phyloP scores from a whole-genome alignment of 2,888 invertebrate genomes.

The Diachrysia chrysitis region DNA sequence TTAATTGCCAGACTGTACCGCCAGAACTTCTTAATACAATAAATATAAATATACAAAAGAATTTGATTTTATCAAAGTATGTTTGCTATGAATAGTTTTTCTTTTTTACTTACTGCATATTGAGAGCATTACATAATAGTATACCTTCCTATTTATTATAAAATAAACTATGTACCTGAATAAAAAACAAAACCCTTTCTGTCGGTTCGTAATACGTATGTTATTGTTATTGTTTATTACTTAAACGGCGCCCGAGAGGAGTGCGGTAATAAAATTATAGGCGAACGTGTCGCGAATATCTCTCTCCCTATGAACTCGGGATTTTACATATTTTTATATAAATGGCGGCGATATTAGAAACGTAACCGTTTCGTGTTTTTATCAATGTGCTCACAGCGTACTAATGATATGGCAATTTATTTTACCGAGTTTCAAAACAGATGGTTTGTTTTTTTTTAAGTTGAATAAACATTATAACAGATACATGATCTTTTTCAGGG shows the following conservation, averaged over 20 bases:
- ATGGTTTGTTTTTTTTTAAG: background rate
- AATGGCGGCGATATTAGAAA: background rate
- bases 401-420: background rate
- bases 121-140: too few species aligned
- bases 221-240: constrained; percentile 44
- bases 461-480: too few species aligned
- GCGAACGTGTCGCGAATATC: constrained; percentile 47
- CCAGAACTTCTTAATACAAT: too few species aligned
- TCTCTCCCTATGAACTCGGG: constrained; percentile 7
- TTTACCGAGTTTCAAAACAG: background rate
- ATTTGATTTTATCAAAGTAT: too few species aligned
- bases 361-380: background rate
- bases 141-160: too few species aligned
- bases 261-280: constrained; percentile 50
- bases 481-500: too few species aligned
- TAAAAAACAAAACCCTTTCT: constrained; percentile 21
- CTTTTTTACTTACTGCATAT: too few species aligned
- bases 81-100: too few species aligned
- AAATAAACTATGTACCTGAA: constrained; percentile 1
- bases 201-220: constrained; percentile 15
- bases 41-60: too few species aligned
- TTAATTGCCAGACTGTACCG: too few species aligned
- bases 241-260: constrained; percentile 53
- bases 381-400: background rate
- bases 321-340: background rate